A percentile compares a stretch with the other conserved stretches of the same genome.
Evolutionary conservation across 2,888 invertebrate species (phyloP).

Genomic region (Cancer borealis): DNA sequence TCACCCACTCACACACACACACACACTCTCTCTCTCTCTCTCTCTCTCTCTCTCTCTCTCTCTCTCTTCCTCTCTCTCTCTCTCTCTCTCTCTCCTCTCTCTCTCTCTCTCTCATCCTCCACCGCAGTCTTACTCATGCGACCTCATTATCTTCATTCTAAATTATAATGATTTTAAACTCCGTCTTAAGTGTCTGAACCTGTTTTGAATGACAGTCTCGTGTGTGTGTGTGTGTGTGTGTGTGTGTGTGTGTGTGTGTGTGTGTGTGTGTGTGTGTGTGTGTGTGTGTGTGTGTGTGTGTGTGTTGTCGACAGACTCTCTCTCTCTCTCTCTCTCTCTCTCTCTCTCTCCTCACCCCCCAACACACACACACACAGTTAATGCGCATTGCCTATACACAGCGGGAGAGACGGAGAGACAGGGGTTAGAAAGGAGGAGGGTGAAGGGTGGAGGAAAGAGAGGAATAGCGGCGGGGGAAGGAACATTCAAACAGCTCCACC

Average conservation of each 20-base stretch:
- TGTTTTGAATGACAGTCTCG: too few relatives aligned
- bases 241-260: too few relatives aligned
- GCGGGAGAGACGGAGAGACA: background rate
- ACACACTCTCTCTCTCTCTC: background rate
- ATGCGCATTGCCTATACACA: background rate
- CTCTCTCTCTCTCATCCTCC: background rate
- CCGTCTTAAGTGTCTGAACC: too few relatives aligned
- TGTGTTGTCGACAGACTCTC: background rate
- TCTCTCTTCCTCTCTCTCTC: slow-evolving; percentile 35
- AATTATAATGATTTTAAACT: too few relatives aligned
- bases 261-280: too few relatives aligned
- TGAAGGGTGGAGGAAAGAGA: background rate
- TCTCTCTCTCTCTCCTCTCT: background rate
- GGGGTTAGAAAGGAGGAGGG: background rate
- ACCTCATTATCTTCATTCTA: too few relatives aligned
- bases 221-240: too few relatives aligned
- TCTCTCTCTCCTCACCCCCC: background rate
- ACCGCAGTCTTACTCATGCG: too few relatives aligned
- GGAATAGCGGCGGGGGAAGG: background rate
- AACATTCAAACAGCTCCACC: background rate
- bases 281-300: too few relatives aligned
- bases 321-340: background rate
- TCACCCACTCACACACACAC: background rate
- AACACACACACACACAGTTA: background rate
- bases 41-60: slow-evolving; percentile 36